Evolutionary conservation across 1,140 invertebrate genomes (phyloP).

Genomic region (Drosophila pseudoobscura): DNA sequence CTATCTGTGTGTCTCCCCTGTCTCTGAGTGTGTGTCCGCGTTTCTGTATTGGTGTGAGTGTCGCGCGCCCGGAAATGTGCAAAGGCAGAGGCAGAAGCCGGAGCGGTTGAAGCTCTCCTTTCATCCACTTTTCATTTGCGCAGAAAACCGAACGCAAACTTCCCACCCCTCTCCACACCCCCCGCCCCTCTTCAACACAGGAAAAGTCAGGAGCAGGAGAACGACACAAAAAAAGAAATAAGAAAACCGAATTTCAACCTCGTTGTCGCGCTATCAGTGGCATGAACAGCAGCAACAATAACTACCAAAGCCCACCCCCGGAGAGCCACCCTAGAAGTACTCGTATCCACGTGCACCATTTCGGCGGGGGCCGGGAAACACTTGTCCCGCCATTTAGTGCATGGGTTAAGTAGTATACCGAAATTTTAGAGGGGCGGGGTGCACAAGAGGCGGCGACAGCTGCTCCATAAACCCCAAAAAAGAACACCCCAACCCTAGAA

Average conservation of each 20-base stretch:
- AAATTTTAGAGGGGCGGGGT: conserved; percentile 62
- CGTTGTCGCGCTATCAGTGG: conserved; percentile 61
- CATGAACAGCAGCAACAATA: conserved; percentile 31
- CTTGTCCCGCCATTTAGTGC: conserved; percentile 79
- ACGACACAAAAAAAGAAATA: not conserved
- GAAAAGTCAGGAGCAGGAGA: conserved; percentile 10
- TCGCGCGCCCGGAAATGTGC: conserved; percentile 66
- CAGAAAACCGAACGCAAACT: conserved; percentile 47
- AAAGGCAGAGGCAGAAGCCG: conserved; percentile 31
- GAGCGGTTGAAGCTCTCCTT: conserved; percentile 46
- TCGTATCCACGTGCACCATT: conserved; percentile 1
- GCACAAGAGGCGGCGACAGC: conserved; percentile 55
- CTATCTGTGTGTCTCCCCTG: conserved; percentile 27
- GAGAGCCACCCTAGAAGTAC: conserved; percentile 16
- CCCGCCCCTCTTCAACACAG: not conserved
- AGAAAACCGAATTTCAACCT: conserved; percentile 41
- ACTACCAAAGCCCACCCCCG: conserved; percentile 19
- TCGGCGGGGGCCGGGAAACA: conserved; percentile 46
- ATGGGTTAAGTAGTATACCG: conserved; percentile 78
- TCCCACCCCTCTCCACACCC: conserved; percentile 15
- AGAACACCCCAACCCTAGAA: too few relatives aligned
- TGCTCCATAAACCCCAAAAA: conserved; percentile 31
- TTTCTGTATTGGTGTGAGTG: conserved; percentile 3
- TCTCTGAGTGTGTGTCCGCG: conserved; percentile 21
- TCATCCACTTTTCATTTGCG: conserved; percentile 80